Evolutionary conservation across 1,140 invertebrate species (phyloP).

Genomic region (Pollicipes pollicipes): DNA sequence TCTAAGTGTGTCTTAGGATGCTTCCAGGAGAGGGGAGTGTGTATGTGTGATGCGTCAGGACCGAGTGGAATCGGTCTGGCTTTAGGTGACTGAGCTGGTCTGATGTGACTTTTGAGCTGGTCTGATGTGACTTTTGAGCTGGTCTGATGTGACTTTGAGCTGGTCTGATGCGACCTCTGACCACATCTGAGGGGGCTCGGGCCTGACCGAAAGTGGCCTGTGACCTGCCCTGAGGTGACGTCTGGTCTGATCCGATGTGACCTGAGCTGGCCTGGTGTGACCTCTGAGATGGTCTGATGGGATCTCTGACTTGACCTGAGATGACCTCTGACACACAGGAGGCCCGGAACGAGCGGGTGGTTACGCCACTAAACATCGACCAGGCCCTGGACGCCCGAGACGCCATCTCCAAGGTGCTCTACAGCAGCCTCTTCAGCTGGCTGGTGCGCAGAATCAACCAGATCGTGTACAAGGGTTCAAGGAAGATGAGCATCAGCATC

Average conservation of each 20-base stretch:
- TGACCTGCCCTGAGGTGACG: neutral
- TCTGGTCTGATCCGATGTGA: neutral
- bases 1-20: no score
- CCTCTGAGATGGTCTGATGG: no score
- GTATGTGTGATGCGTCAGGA: no score
- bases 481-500: conserved; percentile 41
- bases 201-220: neutral
- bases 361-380: conserved; percentile 82
- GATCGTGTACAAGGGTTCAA: conserved; percentile 70
- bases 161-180: neutral
- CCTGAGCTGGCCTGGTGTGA: no score
- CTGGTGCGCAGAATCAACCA: conserved; percentile 75
- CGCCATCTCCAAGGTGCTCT: conserved; percentile 88
- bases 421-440: conserved; percentile 88
- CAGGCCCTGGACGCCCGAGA: conserved; percentile 88
- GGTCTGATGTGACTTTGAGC: no score
- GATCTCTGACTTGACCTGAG: neutral
- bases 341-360: conserved; percentile 69
- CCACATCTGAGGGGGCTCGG: neutral
- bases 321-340: conserved; percentile 36
- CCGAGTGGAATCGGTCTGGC: no score
- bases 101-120: no score
- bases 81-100: no score
- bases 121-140: no score
- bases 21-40: no score